Percentiles rank a stretch among this genome's conserved stretches.
Evolutionary conservation across 2,888 invertebrate genomes (phyloP).

Genomic region (Zygogramma bicolorata): DNA sequence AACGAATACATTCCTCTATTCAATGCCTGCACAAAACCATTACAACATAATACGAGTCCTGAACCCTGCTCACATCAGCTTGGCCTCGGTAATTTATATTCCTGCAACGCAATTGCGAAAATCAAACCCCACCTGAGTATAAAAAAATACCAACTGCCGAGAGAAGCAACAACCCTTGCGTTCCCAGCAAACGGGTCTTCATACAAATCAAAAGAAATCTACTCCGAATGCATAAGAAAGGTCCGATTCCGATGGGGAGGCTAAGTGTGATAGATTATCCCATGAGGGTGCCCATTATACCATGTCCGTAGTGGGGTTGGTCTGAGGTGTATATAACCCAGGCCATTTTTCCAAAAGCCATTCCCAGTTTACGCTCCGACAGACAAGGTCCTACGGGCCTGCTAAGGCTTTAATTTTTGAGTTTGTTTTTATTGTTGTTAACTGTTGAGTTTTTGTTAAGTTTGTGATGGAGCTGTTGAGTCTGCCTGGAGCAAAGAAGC

Average conservation of each 20-base stretch:
- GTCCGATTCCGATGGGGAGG: background rate
- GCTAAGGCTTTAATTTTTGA: constrained; percentile 24
- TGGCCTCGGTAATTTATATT: background rate
- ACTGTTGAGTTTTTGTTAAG: constrained; percentile 40
- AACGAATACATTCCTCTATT: too few relatives aligned
- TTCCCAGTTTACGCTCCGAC: constrained; percentile 8
- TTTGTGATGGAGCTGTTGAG: constrained; percentile 24
- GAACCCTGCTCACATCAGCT: background rate
- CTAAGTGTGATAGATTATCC: constrained; percentile 8
- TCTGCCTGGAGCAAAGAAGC: background rate
- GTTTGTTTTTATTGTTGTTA: constrained; percentile 30
- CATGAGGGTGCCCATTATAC: constrained; percentile 15
- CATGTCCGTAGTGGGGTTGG: constrained; percentile 7
- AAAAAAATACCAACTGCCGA: constrained; percentile 10
- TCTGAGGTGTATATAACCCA: background rate
- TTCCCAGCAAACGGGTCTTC: constrained; percentile 18
- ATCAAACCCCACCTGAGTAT: background rate
- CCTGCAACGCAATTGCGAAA: background rate
- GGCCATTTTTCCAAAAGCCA: constrained; percentile 6
- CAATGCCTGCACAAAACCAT: too few relatives aligned
- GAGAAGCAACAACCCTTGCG: background rate
- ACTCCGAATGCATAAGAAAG: constrained; percentile 8
- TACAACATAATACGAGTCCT: background rate
- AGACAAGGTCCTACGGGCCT: constrained; percentile 10
- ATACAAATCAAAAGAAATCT: constrained; percentile 18